Evolutionary conservation across 1,140 invertebrate genomes (phyloP).

Genomic region (Anthonomus grandis): DNA sequence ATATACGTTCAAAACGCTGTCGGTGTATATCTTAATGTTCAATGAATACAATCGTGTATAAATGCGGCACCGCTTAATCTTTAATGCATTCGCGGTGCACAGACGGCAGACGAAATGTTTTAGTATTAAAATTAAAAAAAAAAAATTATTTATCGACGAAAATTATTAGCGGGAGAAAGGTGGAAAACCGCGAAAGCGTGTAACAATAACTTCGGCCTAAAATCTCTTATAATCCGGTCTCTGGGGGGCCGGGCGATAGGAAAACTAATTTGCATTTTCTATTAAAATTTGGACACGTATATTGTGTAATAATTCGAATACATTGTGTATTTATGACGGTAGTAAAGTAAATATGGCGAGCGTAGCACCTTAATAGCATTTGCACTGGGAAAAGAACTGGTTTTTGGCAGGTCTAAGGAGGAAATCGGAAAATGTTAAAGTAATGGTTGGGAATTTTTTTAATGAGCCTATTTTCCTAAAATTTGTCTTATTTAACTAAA

Average conservation of each 20-base stretch:
- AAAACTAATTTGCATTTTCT: constrained; percentile 25
- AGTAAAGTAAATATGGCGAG: constrained; percentile 29
- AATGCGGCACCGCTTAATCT: constrained; percentile 6
- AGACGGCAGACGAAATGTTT: no score
- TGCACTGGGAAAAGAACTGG: no score
- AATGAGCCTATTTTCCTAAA: no score
- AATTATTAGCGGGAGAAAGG: no score
- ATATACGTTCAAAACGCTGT: constrained; percentile 10
- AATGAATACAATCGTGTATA: constrained; percentile 10
- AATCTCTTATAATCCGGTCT: constrained; percentile 14
- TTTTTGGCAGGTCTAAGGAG: no score
- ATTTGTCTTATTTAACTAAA: no score
- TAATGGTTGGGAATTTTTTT: no score
- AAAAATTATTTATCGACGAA: no score
- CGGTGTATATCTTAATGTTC: constrained; percentile 17
- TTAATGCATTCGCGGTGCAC: constrained; percentile 12
- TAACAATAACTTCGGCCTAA: constrained; percentile 7
- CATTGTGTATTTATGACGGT: constrained; percentile 27
- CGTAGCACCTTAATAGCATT: no score
- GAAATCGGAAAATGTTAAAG: no score
- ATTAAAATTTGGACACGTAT: constrained; percentile 27
- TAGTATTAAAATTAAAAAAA: no score
- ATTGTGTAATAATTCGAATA: constrained; percentile 27
- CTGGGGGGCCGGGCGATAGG: background rate
- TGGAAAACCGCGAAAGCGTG: no score